Conservation (phyloP, 2,888 invertebrate species). For the Liopterus haemorrhoidalis region DNA sequence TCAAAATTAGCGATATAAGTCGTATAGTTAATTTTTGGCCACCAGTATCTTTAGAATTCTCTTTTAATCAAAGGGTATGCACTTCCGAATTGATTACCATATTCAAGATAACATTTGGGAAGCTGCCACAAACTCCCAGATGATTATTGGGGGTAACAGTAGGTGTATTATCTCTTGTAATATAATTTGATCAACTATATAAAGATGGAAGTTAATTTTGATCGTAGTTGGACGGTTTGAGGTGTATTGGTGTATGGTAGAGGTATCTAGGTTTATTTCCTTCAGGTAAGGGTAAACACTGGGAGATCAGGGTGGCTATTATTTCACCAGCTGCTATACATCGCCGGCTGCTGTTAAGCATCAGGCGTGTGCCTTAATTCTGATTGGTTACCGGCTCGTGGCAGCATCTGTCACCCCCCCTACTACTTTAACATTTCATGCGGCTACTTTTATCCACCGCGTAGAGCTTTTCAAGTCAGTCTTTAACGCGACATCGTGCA, state of each 20-base stretch:
- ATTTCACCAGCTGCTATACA: conserved; percentile 40
- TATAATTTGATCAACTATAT: not conserved
- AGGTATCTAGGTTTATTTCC: conserved; percentile 8
- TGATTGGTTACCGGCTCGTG: conserved; percentile 55
- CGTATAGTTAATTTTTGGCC: too few species aligned
- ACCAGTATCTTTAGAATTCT: too few species aligned
- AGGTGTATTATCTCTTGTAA: not conserved
- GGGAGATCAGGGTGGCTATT: conserved; percentile 38
- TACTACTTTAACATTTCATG: conserved; percentile 29
- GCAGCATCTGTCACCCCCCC: conserved; percentile 43
- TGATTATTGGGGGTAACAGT: not conserved
- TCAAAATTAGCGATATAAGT: too few species aligned
- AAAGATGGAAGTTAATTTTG: conserved; percentile 1
- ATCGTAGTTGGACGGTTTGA: not conserved
- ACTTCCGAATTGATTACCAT: too few species aligned
- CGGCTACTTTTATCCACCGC: conserved; percentile 15
- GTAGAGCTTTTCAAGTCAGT: conserved; percentile 31
- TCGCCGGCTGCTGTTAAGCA: conserved; percentile 51
- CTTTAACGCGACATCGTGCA: conserved; percentile 21
- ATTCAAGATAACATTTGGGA: too few species aligned
- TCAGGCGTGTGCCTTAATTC: conserved; percentile 52
- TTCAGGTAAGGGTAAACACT: conserved; percentile 27
- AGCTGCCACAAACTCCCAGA: not conserved
- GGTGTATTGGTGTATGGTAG: not conserved
- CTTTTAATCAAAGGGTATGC: too few species aligned